Evolutionary conservation across 2,113 vertebrate species (phyloP).

Genomic region (Synchiropus splendidus): DNA sequence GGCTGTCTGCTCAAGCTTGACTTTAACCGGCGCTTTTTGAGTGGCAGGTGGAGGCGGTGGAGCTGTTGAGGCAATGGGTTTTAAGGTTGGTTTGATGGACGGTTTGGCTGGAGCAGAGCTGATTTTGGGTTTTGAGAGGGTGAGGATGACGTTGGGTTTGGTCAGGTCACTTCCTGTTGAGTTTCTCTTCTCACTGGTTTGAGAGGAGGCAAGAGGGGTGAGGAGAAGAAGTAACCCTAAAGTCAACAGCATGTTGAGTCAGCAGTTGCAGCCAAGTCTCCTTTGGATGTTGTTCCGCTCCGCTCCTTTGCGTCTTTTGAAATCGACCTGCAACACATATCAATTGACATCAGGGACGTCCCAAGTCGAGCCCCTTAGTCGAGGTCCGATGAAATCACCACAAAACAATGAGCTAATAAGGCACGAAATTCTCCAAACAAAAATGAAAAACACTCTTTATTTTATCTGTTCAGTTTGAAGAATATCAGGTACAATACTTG

Average conservation of each 20-base stretch:
- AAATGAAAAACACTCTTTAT: no score
- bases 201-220: slow-evolving; percentile 53
- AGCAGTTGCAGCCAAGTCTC: slow-evolving; percentile 2
- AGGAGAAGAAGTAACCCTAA: slow-evolving; percentile 61
- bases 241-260: slow-evolving; percentile 61
- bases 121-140: slow-evolving; percentile 51
- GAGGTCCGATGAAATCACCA: no score
- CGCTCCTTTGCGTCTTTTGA: no score
- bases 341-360: no score
- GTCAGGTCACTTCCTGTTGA: slow-evolving; percentile 34
- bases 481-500: no score
- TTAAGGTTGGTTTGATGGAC: slow-evolving; percentile 26
- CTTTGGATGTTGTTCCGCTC: no score
- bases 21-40: slow-evolving; percentile 32
- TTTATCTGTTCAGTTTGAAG: no score
- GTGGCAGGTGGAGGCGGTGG: slow-evolving; percentile 20
- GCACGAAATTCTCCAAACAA: no score
- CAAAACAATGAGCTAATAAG: no score
- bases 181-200: slow-evolving; percentile 56
- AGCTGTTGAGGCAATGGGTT: slow-evolving; percentile 37
- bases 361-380: no score
- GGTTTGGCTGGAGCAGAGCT: slow-evolving; percentile 35
- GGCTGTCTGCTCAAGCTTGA: slow-evolving; percentile 21
- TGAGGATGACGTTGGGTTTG: slow-evolving; percentile 39
- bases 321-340: no score